Base-by-base conservation (phyloP, 2,797 vertebrate genomes). In the Pterois miles region DNA sequence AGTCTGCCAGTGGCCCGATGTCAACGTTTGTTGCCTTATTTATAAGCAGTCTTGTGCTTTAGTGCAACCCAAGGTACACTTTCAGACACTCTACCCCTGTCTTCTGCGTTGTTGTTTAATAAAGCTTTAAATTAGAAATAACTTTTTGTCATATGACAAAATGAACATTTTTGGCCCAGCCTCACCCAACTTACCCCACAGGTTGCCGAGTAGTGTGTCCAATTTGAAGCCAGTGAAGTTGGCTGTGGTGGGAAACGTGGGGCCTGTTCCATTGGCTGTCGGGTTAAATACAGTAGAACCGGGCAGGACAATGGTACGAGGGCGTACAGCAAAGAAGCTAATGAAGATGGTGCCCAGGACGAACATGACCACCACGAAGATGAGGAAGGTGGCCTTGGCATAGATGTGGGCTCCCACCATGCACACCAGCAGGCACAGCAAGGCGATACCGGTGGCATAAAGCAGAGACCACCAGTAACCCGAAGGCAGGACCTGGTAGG, bases 381-480 rank as follows among this genome's bases (percentile, higher is more conserved):
- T 98, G 86, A 98, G 74, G 91, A 98, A 98, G 25, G 96, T 96
- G 81, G 97, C 96, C 80, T 96, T 97, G 85, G 97, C 97, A 0
- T 98, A 98, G 92, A 98, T 97, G 86, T 95, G 92, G 67, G 96
- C 97, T 0, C 97, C 97, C 63, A 98, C 94, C 6, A 98, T 87
- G 86, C 97, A 98, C 71, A 98, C 97, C 0, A 98, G 52, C 65
- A 98, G 93, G 84, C 97, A 98, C 29, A 97, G 84, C 7, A 97
- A 89, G 54, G 95, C 94, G 14, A 98, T 33, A 7, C 56, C 84
- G 0, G 96, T 96, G 77, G 78, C 97, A 0, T 98, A 98, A 1
- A 97, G 93, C 78, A 98, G 88, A 25, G 96, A 95, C 2, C 96
- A 97, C 97, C 97, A 98, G 93, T 98, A 98, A 34, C 96, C 95